Base-by-base conservation (phyloP, 2,113 vertebrate species). In the Mustela lutreola region DNA sequence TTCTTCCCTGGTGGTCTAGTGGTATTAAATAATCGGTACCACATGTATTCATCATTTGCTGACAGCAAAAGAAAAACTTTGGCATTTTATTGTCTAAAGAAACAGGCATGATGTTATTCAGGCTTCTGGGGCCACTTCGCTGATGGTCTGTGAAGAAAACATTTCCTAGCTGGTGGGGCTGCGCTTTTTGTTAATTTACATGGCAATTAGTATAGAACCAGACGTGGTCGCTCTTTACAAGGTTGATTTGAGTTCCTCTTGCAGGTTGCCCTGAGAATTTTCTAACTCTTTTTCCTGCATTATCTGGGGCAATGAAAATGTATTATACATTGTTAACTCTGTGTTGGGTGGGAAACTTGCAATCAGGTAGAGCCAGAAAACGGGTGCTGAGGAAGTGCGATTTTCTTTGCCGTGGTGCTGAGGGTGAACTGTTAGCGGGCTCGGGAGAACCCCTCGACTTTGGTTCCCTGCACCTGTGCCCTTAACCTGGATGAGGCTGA, bases 1-100 rank as follows among this genome's bases (percentile, higher is more conserved):
- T 99, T 99, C 99, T 99, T 99, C 99, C 99, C 99, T 99, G 99
- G 99, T 99, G 99, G 99, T 99, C 99, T 99, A 78, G 98, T 98
- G 98, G 98, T 99, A 99, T 99, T 99, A 99, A 99, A 99, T 99
- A 99, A 99, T 99, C 97, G 96, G 98, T 98, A 98, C 98, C 98
- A 99, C 98, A 98, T 98, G 98, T 99, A 99, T 99, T 99, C 99
- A 99, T 99, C 99, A 99, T 99, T 98, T 98, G 98, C 98, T 99
- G 99, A 99, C 99, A 99, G 99, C 98, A 97, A 98, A 98, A 98
- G 98, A 98, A 99, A 99, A 99, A 99, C 98, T 98, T 98, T 98
- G 98, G 98, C 98, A 94, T 99, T 99, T 99, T 98, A 98, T 98
- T 99, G 98, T 99, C 98, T 97, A 97, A 98, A 98, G 98, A 99